Conservation (phyloP, 1,140 invertebrate genomes). For the Venustaconcha ellipsiformis region DNA sequence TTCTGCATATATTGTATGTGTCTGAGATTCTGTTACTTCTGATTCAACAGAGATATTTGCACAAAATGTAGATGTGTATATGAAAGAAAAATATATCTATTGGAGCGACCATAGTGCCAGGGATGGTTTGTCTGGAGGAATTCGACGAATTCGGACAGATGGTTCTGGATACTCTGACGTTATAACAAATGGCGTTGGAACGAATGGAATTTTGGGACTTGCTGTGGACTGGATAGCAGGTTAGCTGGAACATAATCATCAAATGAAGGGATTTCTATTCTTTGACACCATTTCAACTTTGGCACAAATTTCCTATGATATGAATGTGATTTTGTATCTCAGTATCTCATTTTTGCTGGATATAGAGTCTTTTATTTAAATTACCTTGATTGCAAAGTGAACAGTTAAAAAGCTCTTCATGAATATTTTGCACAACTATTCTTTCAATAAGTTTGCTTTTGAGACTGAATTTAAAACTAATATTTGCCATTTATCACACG, state of each 20-base stretch:
- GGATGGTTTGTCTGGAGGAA: conserved; percentile 77
- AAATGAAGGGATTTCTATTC: not conserved
- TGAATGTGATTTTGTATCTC: too few species aligned
- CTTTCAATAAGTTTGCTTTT: too few species aligned
- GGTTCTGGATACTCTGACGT: conserved; percentile 86
- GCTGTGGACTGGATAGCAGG: conserved; percentile 96
- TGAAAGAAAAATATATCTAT: conserved; percentile 91
- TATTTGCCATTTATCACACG: too few species aligned
- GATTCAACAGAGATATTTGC: conserved; percentile 38
- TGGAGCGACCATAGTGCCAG: conserved; percentile 89
- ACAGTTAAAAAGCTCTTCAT: too few species aligned
- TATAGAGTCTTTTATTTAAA: too few species aligned
- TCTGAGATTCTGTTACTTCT: too few species aligned
- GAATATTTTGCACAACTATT: too few species aligned
- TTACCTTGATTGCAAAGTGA: too few species aligned
- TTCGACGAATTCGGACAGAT: conserved; percentile 85
- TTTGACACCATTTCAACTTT: not conserved
- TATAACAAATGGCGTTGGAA: conserved; percentile 87
- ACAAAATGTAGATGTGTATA: conserved; percentile 79
- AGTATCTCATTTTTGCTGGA: too few species aligned
- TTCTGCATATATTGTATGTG: too few species aligned
- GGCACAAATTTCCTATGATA: too few species aligned
- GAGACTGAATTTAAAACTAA: too few species aligned
- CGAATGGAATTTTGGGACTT: conserved; percentile 87
- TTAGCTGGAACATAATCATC: conserved; percentile 3